Percentiles rank a stretch among this genome's conserved stretches.
These are phyloP conservation scores for Acomys russatus DNA, from an alignment of 2,797 vertebrate species.

Conservation along the genomic window DNA sequence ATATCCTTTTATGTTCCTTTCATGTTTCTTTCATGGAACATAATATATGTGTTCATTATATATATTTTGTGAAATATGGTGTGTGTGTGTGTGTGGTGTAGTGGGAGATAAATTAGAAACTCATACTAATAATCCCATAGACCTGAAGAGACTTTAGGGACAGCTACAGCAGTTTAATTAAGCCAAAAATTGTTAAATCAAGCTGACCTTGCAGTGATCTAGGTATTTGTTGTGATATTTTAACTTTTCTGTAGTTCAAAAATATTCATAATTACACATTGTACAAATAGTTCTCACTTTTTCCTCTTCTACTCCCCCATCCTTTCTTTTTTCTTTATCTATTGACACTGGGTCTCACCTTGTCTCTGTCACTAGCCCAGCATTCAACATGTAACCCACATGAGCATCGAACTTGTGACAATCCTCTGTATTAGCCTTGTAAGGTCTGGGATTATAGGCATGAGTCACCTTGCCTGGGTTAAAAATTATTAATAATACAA, in stretches of 20 bases:
- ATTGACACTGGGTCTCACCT: no score
- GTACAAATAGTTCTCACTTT: background rate
- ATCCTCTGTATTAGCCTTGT: background rate
- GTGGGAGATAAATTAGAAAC: background rate
- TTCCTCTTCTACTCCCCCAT: background rate
- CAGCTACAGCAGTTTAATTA: background rate
- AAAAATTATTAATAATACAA: constrained; percentile 4
- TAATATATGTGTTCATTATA: background rate
- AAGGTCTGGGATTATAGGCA: background rate
- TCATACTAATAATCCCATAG: constrained; percentile 4
- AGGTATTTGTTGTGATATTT: constrained; percentile 6
- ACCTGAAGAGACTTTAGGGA: background rate
- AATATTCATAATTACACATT: constrained; percentile 19
- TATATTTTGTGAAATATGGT: background rate
- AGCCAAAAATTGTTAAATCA: constrained; percentile 35
- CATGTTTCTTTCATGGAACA: background rate
- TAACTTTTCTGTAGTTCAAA: constrained; percentile 17
- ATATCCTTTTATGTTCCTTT: background rate
- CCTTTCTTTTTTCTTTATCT: background rate
- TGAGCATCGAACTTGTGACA: no score
- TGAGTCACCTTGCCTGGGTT: background rate
- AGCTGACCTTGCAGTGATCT: background rate
- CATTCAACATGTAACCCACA: background rate
- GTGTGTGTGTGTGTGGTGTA: background rate
- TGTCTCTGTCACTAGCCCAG: background rate